A percentile compares a stretch with the other conserved stretches of the same genome.
Conservation (phyloP, 2,888 invertebrate species). For the Argyra leucocephala region DNA sequence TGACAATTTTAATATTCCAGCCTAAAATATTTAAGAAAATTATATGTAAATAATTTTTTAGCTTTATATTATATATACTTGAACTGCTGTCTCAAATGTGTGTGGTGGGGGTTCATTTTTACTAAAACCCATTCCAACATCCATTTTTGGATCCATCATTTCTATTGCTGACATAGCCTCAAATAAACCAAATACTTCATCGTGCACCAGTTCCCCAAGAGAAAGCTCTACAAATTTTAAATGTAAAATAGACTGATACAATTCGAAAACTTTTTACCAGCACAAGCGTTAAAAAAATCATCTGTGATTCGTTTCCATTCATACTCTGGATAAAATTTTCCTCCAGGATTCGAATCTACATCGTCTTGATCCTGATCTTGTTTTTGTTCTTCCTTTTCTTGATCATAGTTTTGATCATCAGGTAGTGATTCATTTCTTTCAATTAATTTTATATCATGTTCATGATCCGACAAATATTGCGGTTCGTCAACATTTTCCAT, state of each 20-base stretch:
- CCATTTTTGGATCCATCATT: conserved; percentile 99
- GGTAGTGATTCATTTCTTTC: neutral
- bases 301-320: conserved; percentile 44
- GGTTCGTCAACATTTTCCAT: neutral
- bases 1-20: conserved; percentile 66
- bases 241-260: too few relatives aligned
- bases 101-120: conserved; percentile 73
- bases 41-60: neutral
- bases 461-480: conserved; percentile 2
- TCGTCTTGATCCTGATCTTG: neutral
- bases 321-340: conserved; percentile 36
- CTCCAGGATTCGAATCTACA: conserved; percentile 23
- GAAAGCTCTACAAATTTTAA: conserved; percentile 53
- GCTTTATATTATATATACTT: too few relatives aligned
- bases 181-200: conserved; percentile 82
- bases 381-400: neutral
- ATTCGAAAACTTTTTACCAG: conserved; percentile 45
- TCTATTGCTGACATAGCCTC: conserved; percentile 99
- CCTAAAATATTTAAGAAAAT: conserved; percentile 45
- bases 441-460: conserved; percentile 1
- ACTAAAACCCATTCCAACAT: conserved; percentile 95
- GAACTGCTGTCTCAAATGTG: conserved; percentile 77
- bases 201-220: conserved; percentile 84
- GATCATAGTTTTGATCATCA: neutral
- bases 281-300: conserved; percentile 54